Evolutionary conservation across 2,797 vertebrate species (phyloP).

Genomic region (Vipera ursinii): DNA sequence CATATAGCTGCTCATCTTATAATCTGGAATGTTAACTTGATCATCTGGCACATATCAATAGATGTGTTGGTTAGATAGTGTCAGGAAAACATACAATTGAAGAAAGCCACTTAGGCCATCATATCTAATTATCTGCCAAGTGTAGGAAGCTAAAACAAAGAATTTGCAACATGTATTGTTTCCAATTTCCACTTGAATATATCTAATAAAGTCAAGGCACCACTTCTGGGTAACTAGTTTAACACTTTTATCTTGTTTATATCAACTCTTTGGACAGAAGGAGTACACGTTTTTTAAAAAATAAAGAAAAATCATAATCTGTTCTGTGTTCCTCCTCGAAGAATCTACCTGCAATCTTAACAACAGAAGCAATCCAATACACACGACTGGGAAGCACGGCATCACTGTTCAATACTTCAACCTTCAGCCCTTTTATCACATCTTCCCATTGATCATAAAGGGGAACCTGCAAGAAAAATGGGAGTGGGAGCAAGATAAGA

Average conservation of each 20-base stretch:
- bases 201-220: background rate
- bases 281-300: background rate
- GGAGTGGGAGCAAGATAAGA: background rate
- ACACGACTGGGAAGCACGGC: slow-evolving; percentile 89
- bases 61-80: background rate
- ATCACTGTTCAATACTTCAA: slow-evolving; percentile 91
- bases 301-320: background rate
- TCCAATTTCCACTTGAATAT: background rate
- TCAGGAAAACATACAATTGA: background rate
- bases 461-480: slow-evolving; percentile 75
- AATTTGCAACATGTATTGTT: background rate
- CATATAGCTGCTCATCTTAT: background rate
- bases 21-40: background rate
- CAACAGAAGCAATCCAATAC: slow-evolving; percentile 92
- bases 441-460: slow-evolving; percentile 92
- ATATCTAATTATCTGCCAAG: background rate
- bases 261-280: background rate
- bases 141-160: background rate
- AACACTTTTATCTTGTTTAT: background rate
- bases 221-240: background rate
- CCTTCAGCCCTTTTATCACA: slow-evolving; percentile 85
- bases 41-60: background rate
- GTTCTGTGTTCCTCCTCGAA: rapidly evolving
- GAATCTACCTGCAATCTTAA: slow-evolving; percentile 83
- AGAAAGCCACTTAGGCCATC: background rate